These are phyloP conservation scores for Gymnogyps californianus DNA, from an alignment of 2,113 vertebrate genomes.

Conservation along the genomic window DNA sequence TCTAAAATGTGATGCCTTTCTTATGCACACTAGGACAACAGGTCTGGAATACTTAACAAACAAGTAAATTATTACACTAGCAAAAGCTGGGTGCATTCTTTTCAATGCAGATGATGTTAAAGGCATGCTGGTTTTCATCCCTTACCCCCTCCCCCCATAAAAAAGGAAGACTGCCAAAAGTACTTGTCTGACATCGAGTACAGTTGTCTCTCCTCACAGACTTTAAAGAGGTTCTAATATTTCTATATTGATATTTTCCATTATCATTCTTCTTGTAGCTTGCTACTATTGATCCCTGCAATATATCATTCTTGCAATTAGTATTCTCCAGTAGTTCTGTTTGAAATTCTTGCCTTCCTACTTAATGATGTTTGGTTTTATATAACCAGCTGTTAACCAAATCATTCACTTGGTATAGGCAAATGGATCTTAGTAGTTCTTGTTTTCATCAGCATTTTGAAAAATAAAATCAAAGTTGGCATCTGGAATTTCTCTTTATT, in stretches of 20 bases:
- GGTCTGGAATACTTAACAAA: neutral
- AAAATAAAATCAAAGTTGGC: neutral
- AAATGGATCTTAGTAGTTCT: neutral
- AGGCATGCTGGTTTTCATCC: neutral
- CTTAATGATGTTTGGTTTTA: neutral
- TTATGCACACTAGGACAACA: neutral
- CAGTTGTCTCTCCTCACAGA: fast-evolving
- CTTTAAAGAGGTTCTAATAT: neutral
- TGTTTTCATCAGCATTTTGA: neutral
- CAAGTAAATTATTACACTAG: neutral
- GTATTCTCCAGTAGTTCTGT: neutral
- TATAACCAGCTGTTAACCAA: neutral
- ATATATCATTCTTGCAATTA: neutral
- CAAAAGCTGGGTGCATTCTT: neutral
- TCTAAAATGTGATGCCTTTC: neutral
- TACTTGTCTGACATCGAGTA: neutral
- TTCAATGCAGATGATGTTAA: neutral
- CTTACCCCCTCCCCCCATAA: fast-evolving
- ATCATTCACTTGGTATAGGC: neutral
- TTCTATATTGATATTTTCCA: neutral
- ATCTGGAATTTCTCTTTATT: neutral
- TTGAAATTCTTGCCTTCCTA: neutral
- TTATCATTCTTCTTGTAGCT: neutral
- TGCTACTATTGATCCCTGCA: neutral
- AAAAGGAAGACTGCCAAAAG: neutral